These are phyloP conservation scores for Alfaro cultratus DNA, from an alignment of 2,797 vertebrate genomes.

Conservation along the genomic window DNA sequence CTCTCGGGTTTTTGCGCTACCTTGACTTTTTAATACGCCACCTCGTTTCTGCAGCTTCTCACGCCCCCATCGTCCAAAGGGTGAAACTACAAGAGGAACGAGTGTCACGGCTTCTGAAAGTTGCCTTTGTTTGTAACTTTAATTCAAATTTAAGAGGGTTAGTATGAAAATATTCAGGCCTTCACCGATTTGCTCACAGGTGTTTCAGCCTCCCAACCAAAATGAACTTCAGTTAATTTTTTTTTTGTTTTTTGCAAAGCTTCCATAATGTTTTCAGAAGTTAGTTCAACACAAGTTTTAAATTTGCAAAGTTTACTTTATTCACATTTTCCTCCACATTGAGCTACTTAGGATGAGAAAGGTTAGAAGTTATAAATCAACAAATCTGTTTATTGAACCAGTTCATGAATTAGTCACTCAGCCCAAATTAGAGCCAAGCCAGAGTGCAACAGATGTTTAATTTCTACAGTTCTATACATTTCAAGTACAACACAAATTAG, in stretches of 20 bases:
- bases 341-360: not conserved
- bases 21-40: conserved; percentile 8
- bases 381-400: conserved; percentile 28
- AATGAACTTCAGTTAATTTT: not conserved
- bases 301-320: not conserved
- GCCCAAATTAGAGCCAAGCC: not conserved
- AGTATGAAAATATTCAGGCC: too few relatives aligned
- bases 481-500: not conserved
- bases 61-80: conserved; percentile 31
- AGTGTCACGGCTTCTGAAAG: not conserved
- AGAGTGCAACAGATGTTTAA: conserved; percentile 6
- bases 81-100: conserved; percentile 29
- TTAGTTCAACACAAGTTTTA: not conserved
- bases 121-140: not conserved
- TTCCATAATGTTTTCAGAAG: not conserved
- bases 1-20: not conserved
- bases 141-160: not conserved
- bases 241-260: not conserved
- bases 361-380: conserved; percentile 5
- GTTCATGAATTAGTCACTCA: conserved; percentile 16
- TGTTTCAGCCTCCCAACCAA: not conserved
- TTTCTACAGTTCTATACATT: conserved; percentile 43
- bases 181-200: not conserved
- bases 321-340: not conserved
- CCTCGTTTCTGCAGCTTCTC: conserved; percentile 5